phyloP scores from a whole-genome alignment of 2,113 vertebrate genomes.

The Spea bombifrons region DNA sequence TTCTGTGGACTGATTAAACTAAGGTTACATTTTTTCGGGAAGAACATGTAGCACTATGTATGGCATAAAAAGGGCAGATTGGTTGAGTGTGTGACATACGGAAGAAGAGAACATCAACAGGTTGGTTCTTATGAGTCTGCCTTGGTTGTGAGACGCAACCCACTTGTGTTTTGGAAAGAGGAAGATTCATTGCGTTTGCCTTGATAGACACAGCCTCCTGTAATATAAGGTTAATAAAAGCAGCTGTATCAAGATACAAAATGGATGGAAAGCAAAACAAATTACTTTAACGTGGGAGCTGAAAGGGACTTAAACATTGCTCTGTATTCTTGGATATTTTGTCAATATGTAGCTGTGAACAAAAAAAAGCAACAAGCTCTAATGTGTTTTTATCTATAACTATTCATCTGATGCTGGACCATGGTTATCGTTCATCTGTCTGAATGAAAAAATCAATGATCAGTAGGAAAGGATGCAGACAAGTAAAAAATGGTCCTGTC shows the following conservation, averaged over 20 bases:
- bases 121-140: no score
- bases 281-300: conserved; percentile 1
- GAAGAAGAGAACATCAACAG: no score
- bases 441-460: conserved; percentile 45
- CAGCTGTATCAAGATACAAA: neutral
- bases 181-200: neutral
- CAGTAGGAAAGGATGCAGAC: conserved; percentile 43
- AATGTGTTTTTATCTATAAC: conserved; percentile 45
- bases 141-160: no score
- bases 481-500: conserved; percentile 47
- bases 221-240: neutral
- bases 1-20: no score
- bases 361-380: conserved; percentile 16
- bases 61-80: no score
- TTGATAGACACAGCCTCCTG: neutral
- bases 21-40: no score
- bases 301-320: conserved; percentile 13
- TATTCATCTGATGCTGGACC: conserved; percentile 42
- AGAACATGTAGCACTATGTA: no score
- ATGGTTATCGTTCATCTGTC: conserved; percentile 42
- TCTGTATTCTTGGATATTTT: conserved; percentile 7
- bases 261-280: neutral
- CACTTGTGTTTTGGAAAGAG: neutral
- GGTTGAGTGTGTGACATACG: no score
- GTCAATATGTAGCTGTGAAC: conserved; percentile 27